phyloP scores from a whole-genome alignment of 1,140 invertebrate species.

The Palaemon carinicauda region DNA sequence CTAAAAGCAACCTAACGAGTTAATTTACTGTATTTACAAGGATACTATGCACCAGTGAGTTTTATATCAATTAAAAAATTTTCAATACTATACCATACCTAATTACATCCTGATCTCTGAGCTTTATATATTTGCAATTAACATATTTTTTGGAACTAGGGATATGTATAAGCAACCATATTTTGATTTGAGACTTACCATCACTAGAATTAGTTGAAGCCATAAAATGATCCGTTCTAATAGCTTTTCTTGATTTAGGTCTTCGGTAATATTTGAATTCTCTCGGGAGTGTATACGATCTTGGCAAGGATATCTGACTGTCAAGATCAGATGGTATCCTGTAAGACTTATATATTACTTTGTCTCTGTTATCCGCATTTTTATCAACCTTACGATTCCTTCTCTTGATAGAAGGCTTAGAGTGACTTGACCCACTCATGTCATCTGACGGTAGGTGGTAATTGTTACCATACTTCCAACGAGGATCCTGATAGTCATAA shows the following conservation, averaged over 20 bases:
- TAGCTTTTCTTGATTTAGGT: constrained; percentile 68
- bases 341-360: constrained; percentile 67
- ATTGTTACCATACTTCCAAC: constrained; percentile 61
- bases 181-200: constrained; percentile 73
- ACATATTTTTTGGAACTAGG: no score
- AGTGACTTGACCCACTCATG: constrained; percentile 51
- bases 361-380: constrained; percentile 60
- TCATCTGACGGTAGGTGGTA: constrained; percentile 58
- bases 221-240: constrained; percentile 72
- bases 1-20: no score
- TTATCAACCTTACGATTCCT: constrained; percentile 49
- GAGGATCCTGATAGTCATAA: constrained; percentile 63
- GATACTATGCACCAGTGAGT: no score
- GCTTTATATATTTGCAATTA: no score
- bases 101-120: no score
- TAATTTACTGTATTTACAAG: no score
- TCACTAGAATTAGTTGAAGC: constrained; percentile 86
- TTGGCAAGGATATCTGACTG: constrained; percentile 79
- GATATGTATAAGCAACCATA: no score
- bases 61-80: no score
- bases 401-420: constrained; percentile 49
- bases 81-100: no score
- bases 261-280: constrained; percentile 84
- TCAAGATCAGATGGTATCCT: constrained; percentile 76
- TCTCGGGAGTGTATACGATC: constrained; percentile 83